Evolutionary conservation across 2,888 invertebrate genomes (phyloP), one percentile per base, ranked within the genome.

Genomic region (Linnaemya vulpina): DNA sequence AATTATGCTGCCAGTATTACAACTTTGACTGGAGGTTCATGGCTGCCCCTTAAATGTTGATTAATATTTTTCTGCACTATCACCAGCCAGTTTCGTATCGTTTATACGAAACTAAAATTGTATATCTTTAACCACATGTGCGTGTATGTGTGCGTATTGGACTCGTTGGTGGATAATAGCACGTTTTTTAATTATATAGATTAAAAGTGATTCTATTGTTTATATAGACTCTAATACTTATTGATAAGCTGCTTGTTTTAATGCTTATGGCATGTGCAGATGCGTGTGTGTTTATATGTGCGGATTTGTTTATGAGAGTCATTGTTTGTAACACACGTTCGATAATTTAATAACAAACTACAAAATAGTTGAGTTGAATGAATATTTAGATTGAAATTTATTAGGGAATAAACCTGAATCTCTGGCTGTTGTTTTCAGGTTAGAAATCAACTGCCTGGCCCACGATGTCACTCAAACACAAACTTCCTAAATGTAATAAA

Each of bases 111-210:
- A 51, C 5, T 51, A 20, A 51, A 8, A 51, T 51, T 51, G 20
- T 20, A 20, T 10, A 22, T 22, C 1, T 20, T 10, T 22, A 20
- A 20, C 9, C 2, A 8, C 15, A 3, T 4, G 46, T 49, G 35
- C 22, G 17, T 17, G 3, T 40, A 17, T 46, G 40, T n/a, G 15
- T 55, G 35, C 30, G 22, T 63, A 40, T 22, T 55, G 38, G 20
- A 17, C 58, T 67, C 10, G n/a, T 67, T 35, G n/a, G 55, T 74
- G 68, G 43, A 53, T 62, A 70, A 49, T 53, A 53, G 25, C 25
- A 68, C 46, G 49, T 46, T 65, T 71, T 82, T 65, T 82, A 82
- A 71, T 82, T 68, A 78, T 78, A 60, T 51, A 43, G 70, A 63
- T 74, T 68, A 68, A 55, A 63, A 62, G 68, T 78, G 67, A 67